These are phyloP conservation scores for Xylocampa areola DNA, from an alignment of 2,888 invertebrate genomes.

Conservation along the genomic window DNA sequence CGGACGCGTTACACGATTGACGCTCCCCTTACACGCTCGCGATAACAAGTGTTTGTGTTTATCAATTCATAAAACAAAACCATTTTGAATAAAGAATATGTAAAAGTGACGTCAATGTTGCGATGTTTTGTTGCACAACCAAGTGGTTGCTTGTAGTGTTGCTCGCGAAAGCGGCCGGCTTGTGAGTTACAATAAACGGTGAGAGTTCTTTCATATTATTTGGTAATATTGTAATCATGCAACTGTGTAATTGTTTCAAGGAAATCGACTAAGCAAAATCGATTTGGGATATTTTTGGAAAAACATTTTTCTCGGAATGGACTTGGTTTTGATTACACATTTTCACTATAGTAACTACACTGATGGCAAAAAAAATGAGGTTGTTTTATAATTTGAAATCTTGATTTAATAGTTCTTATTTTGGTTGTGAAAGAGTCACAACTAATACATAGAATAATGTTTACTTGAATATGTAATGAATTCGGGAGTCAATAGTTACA, in stretches of 20 bases:
- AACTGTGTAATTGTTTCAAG: neutral
- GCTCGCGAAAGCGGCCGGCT: conserved; percentile 53
- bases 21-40: conserved; percentile 57
- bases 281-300: conserved; percentile 4
- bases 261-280: neutral
- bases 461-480: neutral
- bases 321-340: neutral
- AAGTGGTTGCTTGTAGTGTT: conserved; percentile 48
- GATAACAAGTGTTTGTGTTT: conserved; percentile 72
- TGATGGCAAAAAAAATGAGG: too few species aligned
- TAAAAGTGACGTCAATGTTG: conserved; percentile 56
- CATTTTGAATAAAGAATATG: conserved; percentile 27
- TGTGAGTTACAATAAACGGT: conserved; percentile 67
- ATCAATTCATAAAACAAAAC: conserved; percentile 50
- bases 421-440: neutral
- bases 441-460: neutral
- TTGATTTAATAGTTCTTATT: neutral
- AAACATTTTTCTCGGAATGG: neutral
- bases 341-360: too few species aligned
- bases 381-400: neutral
- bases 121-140: conserved; percentile 65
- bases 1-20: conserved; percentile 60
- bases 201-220: conserved; percentile 39
- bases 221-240: conserved; percentile 12
- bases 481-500: neutral